These are phyloP conservation scores for Caenorhabditis zanzibari DNA, from an alignment of 2,888 invertebrate species.

Conservation along the genomic window DNA sequence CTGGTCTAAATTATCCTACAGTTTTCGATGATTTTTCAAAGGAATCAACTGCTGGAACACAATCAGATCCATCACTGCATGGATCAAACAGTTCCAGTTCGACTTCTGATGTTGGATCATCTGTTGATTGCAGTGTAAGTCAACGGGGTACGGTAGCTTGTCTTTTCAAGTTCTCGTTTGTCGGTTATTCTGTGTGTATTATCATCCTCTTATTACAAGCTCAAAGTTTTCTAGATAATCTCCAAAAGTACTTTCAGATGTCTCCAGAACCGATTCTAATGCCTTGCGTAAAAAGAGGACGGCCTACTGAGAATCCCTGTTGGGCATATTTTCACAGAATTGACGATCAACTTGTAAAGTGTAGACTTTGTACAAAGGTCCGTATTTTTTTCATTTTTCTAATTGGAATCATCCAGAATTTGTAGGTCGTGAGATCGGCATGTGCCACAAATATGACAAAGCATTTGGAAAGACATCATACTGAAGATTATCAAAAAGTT, in stretches of 20 bases:
- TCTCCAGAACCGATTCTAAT: conserved; percentile 57
- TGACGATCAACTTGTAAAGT: conserved; percentile 74
- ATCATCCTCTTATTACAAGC: neutral
- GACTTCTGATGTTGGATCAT: conserved; percentile 52
- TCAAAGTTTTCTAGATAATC: neutral
- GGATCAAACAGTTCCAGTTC: conserved; percentile 56
- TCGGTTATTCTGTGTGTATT: too few species aligned
- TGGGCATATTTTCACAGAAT: conserved; percentile 74
- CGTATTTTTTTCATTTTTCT: neutral
- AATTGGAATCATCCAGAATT: neutral
- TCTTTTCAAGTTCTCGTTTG: neutral
- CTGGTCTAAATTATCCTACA: conserved; percentile 32
- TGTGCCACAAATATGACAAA: conserved; percentile 80
- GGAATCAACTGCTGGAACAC: conserved; percentile 21
- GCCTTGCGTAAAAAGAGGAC: conserved; percentile 70
- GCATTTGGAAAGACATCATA: conserved; percentile 76
- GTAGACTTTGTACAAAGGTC: conserved; percentile 73
- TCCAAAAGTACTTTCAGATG: conserved; percentile 29
- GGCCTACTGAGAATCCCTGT: conserved; percentile 77
- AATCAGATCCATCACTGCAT: conserved; percentile 50
- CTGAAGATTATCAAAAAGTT: conserved; percentile 71
- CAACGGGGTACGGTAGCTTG: conserved; percentile 17
- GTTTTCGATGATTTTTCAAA: conserved; percentile 46
- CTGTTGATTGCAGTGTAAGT: conserved; percentile 60
- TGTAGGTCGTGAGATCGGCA: conserved; percentile 76